Base-by-base conservation (phyloP, 2,888 invertebrate genomes). In the Nomada fabriciana region DNA sequence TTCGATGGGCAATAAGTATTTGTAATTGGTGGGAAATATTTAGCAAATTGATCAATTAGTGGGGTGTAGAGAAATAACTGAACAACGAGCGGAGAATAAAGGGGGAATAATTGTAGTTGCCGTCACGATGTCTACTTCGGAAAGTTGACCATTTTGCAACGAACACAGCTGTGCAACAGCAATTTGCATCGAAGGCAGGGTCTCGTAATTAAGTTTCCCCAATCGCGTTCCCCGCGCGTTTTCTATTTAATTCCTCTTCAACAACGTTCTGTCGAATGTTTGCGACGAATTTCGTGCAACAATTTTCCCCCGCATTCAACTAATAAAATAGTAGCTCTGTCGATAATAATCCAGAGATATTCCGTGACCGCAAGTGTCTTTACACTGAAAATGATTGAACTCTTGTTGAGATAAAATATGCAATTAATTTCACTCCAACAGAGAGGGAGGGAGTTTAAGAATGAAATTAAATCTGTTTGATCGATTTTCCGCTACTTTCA, bases 151-250 rank as follows among this genome's bases (percentile, higher is more conserved):
- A 61, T 74, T 77, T 63, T 52, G 69, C 53, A 76, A 57, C 64
- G 52, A 5, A 47, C 50, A 60, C 47, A 75, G 67, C 75, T 68
- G 76, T 68, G 79, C 57, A 59, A 76, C 69, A 64, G 59, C 76
- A 76, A 79, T 79, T 79, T 79, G 64, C 79, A 76, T 69, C 57
- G 59, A 59, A 52, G 68, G 20, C 78, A 43, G 63, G 25, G 63
- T 61, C 69, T 23, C 76, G 63, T 69, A 79, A 79, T 79, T 76
- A 76, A 76, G 59, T 79, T 79, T 76, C n/a, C 50, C 23, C 76
- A 79, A 79, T 70, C 52, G 52, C 79, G 57, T 59, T 42, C n/a
- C 36, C 42, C 50, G n/a, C 15, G 61, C 76, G 50, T 50, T 61
- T 36, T 69, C 76, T 76, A 79, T 79, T 79, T 63, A 76, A 79